Evolutionary conservation across 2,797 vertebrate species (phyloP).

Genomic region (Phylloscopus collybita): DNA sequence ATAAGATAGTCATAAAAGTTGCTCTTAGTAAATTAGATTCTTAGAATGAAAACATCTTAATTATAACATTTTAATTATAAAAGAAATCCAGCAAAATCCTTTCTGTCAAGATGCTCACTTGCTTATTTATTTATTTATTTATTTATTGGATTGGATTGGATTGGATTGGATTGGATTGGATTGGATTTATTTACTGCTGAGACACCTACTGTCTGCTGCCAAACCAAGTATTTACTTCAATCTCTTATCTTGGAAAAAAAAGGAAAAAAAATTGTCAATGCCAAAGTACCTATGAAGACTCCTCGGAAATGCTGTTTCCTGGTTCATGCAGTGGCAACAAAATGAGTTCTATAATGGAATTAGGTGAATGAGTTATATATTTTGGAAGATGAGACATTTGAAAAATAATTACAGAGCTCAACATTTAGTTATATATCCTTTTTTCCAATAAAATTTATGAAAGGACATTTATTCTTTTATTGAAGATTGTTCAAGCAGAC

Average conservation of each 20-base stretch:
- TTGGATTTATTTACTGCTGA: conserved; percentile 9
- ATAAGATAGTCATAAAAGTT: not conserved
- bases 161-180: not conserved
- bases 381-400: not conserved
- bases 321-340: not conserved
- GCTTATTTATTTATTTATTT: not conserved
- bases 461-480: not conserved
- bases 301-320: not conserved
- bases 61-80: not conserved
- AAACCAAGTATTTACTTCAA: not conserved
- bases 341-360: not conserved
- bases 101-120: not conserved
- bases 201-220: not conserved
- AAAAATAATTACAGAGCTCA: not conserved
- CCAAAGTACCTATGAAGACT: not conserved
- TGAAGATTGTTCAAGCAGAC: not conserved
- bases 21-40: not conserved
- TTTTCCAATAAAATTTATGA: not conserved
- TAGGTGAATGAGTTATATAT: not conserved
- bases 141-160: too few relatives aligned
- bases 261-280: not conserved
- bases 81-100: not conserved
- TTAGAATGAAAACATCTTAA: not conserved
- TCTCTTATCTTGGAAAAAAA: not conserved
- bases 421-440: not conserved